Evolutionary conservation across 2,113 vertebrate genomes (phyloP).

Genomic region (Upupa epops): DNA sequence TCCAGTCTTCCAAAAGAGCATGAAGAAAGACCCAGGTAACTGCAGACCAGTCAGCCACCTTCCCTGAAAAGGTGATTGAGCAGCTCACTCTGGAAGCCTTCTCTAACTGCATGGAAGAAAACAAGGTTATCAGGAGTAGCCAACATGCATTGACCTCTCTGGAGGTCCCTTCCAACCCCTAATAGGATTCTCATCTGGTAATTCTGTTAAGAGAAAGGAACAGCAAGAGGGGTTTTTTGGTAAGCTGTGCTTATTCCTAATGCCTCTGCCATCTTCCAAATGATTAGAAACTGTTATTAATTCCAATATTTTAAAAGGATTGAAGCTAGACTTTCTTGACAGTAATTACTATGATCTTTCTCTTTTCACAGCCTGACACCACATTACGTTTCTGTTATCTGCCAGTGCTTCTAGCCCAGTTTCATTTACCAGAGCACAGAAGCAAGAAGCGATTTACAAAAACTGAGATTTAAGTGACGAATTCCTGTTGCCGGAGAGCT

Average conservation of each 20-base stretch:
- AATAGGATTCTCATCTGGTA: not conserved
- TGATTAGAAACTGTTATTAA: constrained; percentile 4
- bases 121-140: no score
- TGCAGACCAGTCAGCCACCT: no score
- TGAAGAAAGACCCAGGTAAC: no score
- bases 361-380: constrained; percentile 39
- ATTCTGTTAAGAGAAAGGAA: not conserved
- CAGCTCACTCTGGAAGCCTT: no score
- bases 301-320: constrained; percentile 18
- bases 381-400: constrained; percentile 44
- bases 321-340: constrained; percentile 38
- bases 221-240: not conserved
- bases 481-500: not conserved
- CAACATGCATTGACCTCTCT: no score
- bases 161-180: no score
- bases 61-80: no score
- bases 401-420: not conserved
- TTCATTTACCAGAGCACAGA: not conserved
- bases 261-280: constrained; percentile 21
- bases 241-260: not conserved
- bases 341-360: constrained; percentile 48
- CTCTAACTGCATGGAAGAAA: no score
- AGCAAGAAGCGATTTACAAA: constrained; percentile 3
- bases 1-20: no score
- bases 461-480: not conserved